Evolutionary conservation across 2,888 invertebrate genomes (phyloP).

Genomic region (Mesoligia furuncula): DNA sequence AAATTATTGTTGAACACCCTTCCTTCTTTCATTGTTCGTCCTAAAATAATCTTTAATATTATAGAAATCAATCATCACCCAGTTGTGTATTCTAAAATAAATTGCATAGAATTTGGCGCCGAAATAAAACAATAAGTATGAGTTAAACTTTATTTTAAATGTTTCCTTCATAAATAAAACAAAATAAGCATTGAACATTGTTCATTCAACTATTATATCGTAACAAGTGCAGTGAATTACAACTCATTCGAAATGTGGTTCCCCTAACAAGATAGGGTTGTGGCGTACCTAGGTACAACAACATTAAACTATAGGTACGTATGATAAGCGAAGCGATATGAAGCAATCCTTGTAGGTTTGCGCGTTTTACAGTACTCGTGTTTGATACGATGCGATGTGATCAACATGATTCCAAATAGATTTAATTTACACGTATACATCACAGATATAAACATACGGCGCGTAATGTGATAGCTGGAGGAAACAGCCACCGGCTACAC

Average conservation of each 20-base stretch:
- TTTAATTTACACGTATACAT: slow-evolving; percentile 42
- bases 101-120: slow-evolving; percentile 5
- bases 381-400: slow-evolving; percentile 24
- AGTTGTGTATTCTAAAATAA: not conserved
- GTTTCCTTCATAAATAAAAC: slow-evolving; percentile 84
- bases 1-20: slow-evolving; percentile 52
- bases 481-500: slow-evolving; percentile 18
- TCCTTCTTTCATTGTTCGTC: slow-evolving; percentile 37
- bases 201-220: slow-evolving; percentile 74
- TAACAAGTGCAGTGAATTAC: slow-evolving; percentile 69
- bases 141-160: slow-evolving; percentile 75
- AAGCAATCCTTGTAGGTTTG: slow-evolving; percentile 38
- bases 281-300: slow-evolving; percentile 44
- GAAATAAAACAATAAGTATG: slow-evolving; percentile 65
- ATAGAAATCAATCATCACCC: slow-evolving; percentile 1
- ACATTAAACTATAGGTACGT: slow-evolving; percentile 34
- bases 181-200: slow-evolving; percentile 82
- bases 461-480: slow-evolving; percentile 14
- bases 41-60: not conserved
- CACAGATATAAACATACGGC: slow-evolving; percentile 28
- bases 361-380: slow-evolving; percentile 31
- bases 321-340: slow-evolving; percentile 41
- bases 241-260: slow-evolving; percentile 69
- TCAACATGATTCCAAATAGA: slow-evolving; percentile 24
- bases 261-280: slow-evolving; percentile 41